A percentile compares a stretch with the other conserved stretches of the same genome.
These are phyloP conservation scores for Pseudopodoces humilis DNA, from an alignment of 2,113 vertebrate species.

Conservation along the genomic window DNA sequence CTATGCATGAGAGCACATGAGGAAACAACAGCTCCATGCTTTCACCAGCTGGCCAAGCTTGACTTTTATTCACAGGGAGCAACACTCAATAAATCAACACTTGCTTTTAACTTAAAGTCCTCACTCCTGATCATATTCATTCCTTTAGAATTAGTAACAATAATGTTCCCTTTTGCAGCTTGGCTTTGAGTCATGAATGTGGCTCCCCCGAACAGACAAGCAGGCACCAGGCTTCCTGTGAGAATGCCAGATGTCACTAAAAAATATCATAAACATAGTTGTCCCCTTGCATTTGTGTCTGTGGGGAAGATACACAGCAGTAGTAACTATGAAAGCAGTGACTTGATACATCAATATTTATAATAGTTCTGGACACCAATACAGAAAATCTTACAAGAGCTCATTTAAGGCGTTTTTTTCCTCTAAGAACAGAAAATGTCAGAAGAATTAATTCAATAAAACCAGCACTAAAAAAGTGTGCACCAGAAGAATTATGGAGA, in stretches of 20 bases:
- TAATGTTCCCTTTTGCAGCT: conserved; percentile 11
- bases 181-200: conserved; percentile 54
- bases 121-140: conserved; percentile 12
- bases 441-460: background rate
- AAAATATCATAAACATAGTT: conserved; percentile 17
- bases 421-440: background rate
- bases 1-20: background rate
- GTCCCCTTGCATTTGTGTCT: conserved; percentile 3
- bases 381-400: background rate
- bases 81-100: conserved; percentile 58
- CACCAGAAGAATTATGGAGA: background rate
- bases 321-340: background rate
- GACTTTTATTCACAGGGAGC: conserved; percentile 4
- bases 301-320: conserved; percentile 20
- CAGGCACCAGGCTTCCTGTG: conserved; percentile 67
- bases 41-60: conserved; percentile 26
- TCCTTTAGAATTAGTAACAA: conserved; percentile 16
- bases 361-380: background rate
- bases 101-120: background rate
- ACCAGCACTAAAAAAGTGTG: background rate
- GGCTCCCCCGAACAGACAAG: conserved; percentile 60
- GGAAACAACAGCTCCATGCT: conserved; percentile 27
- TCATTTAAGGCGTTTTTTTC: background rate
- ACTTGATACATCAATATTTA: background rate
- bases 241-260: conserved; percentile 65